Conservation (phyloP, 2,888 invertebrate species). For the Caradrina kadenii region DNA sequence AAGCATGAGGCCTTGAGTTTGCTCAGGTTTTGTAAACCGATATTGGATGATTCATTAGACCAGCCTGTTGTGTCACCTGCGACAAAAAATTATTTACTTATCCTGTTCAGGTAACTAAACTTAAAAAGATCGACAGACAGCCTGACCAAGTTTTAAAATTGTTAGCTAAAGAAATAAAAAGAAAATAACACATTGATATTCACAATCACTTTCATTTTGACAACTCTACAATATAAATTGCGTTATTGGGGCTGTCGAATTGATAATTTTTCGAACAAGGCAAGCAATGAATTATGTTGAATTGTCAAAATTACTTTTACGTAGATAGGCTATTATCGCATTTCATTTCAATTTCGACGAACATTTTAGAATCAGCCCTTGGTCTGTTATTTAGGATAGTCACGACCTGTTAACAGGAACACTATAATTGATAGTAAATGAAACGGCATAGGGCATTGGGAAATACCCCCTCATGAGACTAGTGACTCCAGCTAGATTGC, state of each 20-base stretch:
- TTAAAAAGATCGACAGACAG: too few relatives aligned
- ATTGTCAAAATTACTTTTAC: not conserved
- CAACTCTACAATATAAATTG: not conserved
- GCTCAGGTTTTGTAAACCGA: conserved; percentile 20
- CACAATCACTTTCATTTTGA: too few relatives aligned
- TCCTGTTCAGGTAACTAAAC: not conserved
- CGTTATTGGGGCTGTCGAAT: not conserved
- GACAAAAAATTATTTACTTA: not conserved
- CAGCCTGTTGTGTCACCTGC: conserved; percentile 4
- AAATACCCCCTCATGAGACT: conserved; percentile 6
- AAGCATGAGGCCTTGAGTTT: conserved; percentile 19
- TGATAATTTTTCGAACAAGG: not conserved
- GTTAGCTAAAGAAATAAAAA: too few relatives aligned
- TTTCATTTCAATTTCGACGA: too few relatives aligned
- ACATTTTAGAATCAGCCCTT: not conserved
- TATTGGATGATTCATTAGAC: conserved; percentile 20
- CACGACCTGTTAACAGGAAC: not conserved
- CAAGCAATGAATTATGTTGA: not conserved
- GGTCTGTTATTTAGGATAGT: not conserved
- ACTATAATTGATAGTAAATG: not conserved
- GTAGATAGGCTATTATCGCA: too few relatives aligned
- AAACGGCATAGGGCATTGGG: conserved; percentile 5
- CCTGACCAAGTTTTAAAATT: too few relatives aligned
- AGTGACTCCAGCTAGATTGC: conserved; percentile 13
- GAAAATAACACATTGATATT: too few relatives aligned